Evolutionary conservation across 2,797 vertebrate genomes (phyloP).

Genomic region (Xenentodon cancila): DNA sequence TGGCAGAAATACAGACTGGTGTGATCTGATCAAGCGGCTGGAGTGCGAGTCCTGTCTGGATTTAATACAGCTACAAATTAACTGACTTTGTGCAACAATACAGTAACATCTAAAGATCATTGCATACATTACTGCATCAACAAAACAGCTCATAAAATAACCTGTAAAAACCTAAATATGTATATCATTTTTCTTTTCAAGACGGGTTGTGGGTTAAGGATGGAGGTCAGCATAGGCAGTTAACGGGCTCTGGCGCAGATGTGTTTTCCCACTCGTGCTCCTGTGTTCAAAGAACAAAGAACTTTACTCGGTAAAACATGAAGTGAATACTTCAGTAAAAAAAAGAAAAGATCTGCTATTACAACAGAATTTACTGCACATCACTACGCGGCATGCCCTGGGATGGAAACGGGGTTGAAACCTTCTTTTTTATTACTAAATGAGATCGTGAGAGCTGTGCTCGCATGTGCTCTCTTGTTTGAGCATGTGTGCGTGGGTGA

Average conservation of each 20-base stretch:
- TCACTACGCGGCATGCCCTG: constrained; percentile 39
- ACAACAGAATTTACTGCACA: constrained; percentile 62
- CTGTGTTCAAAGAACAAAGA: constrained; percentile 51
- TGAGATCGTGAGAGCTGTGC: constrained; percentile 32
- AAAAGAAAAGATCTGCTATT: constrained; percentile 40
- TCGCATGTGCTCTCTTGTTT: constrained; percentile 31
- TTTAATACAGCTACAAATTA: constrained; percentile 12
- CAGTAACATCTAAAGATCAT: constrained; percentile 40
- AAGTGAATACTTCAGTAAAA: constrained; percentile 67
- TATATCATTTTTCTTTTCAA: constrained; percentile 48
- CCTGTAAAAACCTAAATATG: constrained; percentile 53
- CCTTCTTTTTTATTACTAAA: constrained; percentile 37
- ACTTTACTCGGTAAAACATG: constrained; percentile 58
- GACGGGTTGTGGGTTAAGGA: constrained; percentile 52
- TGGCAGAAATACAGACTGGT: background rate
- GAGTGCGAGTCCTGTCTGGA: constrained; percentile 22
- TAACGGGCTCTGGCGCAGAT: constrained; percentile 43
- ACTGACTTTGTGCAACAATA: constrained; percentile 14
- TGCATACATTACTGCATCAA: constrained; percentile 35
- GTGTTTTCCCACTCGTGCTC: constrained; percentile 40
- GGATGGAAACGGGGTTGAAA: constrained; percentile 40
- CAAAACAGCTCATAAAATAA: constrained; percentile 61
- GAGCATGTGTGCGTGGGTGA: constrained; percentile 17
- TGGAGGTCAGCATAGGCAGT: constrained; percentile 27
- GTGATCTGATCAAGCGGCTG: background rate